Conservation (phyloP, 2,113 vertebrate species). For the Ellobius talpinus region DNA sequence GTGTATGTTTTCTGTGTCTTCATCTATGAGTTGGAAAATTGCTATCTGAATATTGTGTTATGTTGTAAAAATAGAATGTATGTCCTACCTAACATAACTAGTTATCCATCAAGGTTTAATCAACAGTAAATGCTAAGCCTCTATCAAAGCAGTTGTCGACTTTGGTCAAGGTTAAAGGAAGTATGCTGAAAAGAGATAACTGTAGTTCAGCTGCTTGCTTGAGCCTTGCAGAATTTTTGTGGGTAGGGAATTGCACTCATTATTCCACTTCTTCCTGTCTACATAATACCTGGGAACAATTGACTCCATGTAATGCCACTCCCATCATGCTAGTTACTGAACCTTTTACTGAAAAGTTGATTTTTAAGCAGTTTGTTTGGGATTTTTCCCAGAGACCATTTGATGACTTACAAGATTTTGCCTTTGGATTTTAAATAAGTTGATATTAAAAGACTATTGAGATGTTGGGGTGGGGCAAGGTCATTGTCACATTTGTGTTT, state of each 20-base stretch:
- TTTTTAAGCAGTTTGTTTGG: constrained; percentile 13
- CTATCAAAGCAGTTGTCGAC: constrained; percentile 57
- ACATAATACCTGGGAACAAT: constrained; percentile 68
- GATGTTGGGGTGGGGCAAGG: background rate
- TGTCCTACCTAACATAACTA: constrained; percentile 24
- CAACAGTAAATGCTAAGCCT: constrained; percentile 36
- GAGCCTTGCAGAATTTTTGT: constrained; percentile 53
- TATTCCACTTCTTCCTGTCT: constrained; percentile 63
- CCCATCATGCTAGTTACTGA: constrained; percentile 30
- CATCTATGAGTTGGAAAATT: constrained; percentile 33
- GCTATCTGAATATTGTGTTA: background rate
- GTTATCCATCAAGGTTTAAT: constrained; percentile 30
- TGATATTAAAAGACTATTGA: constrained; percentile 23
- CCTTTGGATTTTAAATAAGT: constrained; percentile 1
- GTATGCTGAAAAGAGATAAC: constrained; percentile 71
- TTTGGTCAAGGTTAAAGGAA: constrained; percentile 76
- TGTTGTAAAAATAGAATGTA: constrained; percentile 19
- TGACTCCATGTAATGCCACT: constrained; percentile 50
- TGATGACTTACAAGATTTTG: constrained; percentile 43
- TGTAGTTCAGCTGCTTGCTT: constrained; percentile 51
- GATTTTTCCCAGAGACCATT: constrained; percentile 49
- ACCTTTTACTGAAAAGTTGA: constrained; percentile 22
- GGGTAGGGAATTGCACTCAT: constrained; percentile 42
- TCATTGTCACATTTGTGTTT: background rate
- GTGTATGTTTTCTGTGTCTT: constrained; percentile 8